Base-by-base conservation (phyloP, 2,797 vertebrate species). In the Ptychobarbus kaznakovi region DNA sequence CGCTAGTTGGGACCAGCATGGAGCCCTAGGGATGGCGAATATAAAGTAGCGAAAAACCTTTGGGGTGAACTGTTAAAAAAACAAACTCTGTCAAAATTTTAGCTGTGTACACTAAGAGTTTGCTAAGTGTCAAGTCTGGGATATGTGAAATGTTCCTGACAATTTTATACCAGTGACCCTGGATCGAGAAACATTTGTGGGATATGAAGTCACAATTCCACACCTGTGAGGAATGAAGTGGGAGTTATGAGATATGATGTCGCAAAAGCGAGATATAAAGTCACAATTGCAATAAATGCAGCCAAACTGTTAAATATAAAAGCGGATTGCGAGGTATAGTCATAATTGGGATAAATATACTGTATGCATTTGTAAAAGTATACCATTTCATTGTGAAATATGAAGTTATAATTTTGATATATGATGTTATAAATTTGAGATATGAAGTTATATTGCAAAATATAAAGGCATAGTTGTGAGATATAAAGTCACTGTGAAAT, bases 31-130 rank as follows among this genome's bases (percentile, higher is more conserved):
- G 51, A 79, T 70, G 65, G 53, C 6, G 11, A 78, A 72, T 46
- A 46, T 70, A 78, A 70, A 58, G 82, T 53, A 77, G 65, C 8
- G 2, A 32, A 32, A 77, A 79, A 70, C 38, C 28, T 79, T 40
- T 72, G 75, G 75, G 65, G 51, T 35, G 12, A 70, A 84, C 65
- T 9, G 51, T 44, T 72, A 72, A 8, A 84, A 84, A 78, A 35
- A 69, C 13, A 65, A 58, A 69, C 6, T 53, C 58, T 42, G 51
- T 42, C 22, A 32, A n/a, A 15, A 58, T 84, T 84, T 46, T 15
- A 79, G 66, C 49, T 46, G 61, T 38, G 46, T 6, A 83, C 70
- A 65, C 20, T 35, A 28, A 51, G 13, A 65, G 28, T 22, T 65
- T 12, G 42, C 42, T 16, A 32, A 49, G 46, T 25, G 42, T 66